phyloP scores from a whole-genome alignment of 2,888 invertebrate genomes.

The Diarsia rubi region DNA sequence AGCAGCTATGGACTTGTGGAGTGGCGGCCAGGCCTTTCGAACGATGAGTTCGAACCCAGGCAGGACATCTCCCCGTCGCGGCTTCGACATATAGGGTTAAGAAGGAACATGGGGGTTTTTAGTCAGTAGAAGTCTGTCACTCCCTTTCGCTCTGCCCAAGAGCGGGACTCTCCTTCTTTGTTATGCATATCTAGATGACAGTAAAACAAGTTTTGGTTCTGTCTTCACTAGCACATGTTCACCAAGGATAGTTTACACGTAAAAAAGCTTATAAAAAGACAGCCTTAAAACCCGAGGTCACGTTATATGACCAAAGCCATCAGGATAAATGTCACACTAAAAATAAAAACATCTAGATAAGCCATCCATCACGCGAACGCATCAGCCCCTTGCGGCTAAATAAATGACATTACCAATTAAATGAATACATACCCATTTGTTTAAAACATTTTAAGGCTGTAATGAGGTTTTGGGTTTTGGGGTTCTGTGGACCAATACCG shows the following conservation, averaged over 20 bases:
- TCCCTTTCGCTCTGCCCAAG: no score
- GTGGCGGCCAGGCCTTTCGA: no score
- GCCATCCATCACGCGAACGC: conserved; percentile 25
- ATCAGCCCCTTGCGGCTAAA: conserved; percentile 17
- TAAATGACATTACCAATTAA: conserved; percentile 52
- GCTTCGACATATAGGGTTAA: no score
- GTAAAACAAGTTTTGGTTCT: not conserved
- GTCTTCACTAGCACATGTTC: not conserved
- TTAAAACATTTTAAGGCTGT: conserved; percentile 33
- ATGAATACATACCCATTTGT: conserved; percentile 50
- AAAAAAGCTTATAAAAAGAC: not conserved
- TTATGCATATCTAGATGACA: no score
- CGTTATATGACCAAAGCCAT: not conserved
- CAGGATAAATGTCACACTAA: not conserved
- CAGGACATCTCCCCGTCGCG: no score
- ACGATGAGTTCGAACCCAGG: no score
- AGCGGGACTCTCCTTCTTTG: no score
- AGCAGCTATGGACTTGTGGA: no score
- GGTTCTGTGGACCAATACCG: not conserved
- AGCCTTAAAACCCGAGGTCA: not conserved
- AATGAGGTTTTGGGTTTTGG: conserved; percentile 35
- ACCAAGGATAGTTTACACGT: not conserved
- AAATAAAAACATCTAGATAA: conserved; percentile 11
- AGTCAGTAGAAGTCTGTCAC: no score
- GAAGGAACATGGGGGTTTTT: no score